phyloP scores from a whole-genome alignment of 2,888 invertebrate species.

The Orthosia cruda region DNA sequence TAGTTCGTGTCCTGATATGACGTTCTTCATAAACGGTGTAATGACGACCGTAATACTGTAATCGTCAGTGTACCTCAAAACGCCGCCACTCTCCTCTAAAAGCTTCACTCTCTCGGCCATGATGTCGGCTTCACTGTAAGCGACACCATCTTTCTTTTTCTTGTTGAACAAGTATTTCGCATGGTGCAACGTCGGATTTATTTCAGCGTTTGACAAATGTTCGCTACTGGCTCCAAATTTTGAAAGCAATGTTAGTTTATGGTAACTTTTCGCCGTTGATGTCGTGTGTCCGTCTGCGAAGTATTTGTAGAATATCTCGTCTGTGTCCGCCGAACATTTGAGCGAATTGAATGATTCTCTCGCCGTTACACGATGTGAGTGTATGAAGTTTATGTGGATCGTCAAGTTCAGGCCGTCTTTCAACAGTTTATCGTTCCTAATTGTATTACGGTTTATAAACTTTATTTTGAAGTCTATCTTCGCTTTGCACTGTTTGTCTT shows the following conservation, averaged over 20 bases:
- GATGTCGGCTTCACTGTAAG: neutral
- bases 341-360: conserved; percentile 58
- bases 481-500: conserved; percentile 70
- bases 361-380: conserved; percentile 69
- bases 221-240: conserved; percentile 15
- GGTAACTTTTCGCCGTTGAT: conserved; percentile 56
- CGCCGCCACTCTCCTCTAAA: conserved; percentile 53
- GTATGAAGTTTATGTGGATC: conserved; percentile 66
- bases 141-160: conserved; percentile 26
- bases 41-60: conserved; percentile 65
- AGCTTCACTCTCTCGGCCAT: conserved; percentile 42
- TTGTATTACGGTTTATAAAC: conserved; percentile 69
- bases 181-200: conserved; percentile 48
- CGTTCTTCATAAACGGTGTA: conserved; percentile 74
- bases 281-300: conserved; percentile 43
- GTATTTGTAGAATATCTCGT: conserved; percentile 54
- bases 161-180: conserved; percentile 28
- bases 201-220: conserved; percentile 38
- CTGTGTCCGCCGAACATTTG: conserved; percentile 65
- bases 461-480: conserved; percentile 75
- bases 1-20: conserved; percentile 57
- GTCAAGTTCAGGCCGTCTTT: conserved; percentile 70
- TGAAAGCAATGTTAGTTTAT: conserved; percentile 52
- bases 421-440: conserved; percentile 70
- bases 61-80: conserved; percentile 35